phyloP scores from a whole-genome alignment of 2,888 invertebrate species.

The Trachelus iudaicus region DNA sequence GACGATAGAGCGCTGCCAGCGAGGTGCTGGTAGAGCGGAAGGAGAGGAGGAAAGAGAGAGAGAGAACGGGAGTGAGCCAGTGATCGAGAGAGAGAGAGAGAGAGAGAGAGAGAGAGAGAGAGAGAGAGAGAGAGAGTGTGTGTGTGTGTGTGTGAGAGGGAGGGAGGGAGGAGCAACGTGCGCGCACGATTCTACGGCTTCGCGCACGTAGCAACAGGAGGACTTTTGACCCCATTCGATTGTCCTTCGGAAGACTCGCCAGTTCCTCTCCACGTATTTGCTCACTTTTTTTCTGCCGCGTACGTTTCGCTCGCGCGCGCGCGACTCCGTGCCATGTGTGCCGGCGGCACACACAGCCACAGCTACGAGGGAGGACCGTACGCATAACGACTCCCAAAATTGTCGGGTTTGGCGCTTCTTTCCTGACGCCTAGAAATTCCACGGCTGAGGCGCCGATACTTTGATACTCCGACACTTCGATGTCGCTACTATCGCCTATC shows the following conservation, averaged over 20 bases:
- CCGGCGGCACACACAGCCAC: no score
- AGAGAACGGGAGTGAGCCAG: no score
- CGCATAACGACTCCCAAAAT: neutral
- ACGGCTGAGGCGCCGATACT: neutral
- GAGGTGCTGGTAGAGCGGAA: no score
- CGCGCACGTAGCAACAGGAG: conserved; percentile 48
- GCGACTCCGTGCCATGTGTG: conserved; percentile 8
- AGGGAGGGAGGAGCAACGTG: conserved; percentile 12
- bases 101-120: neutral
- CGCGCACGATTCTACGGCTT: conserved; percentile 39
- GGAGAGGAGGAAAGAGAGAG: neutral
- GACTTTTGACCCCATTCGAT: conserved; percentile 56
- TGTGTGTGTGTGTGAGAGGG: no score
- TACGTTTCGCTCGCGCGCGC: conserved; percentile 22
- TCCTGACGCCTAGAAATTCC: conserved; percentile 1
- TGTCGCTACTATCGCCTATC: neutral
- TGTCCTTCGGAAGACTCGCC: conserved; percentile 47
- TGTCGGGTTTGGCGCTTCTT: neutral
- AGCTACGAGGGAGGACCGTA: no score
- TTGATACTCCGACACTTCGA: no score
- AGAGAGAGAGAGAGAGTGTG: conserved; percentile 3
- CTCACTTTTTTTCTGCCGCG: conserved; percentile 29
- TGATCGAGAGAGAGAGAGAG: neutral
- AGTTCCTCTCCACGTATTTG: conserved; percentile 29
- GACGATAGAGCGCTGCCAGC: no score